Base-by-base conservation (phyloP, 2,113 vertebrate species). In the Colistium nudipinnis region DNA sequence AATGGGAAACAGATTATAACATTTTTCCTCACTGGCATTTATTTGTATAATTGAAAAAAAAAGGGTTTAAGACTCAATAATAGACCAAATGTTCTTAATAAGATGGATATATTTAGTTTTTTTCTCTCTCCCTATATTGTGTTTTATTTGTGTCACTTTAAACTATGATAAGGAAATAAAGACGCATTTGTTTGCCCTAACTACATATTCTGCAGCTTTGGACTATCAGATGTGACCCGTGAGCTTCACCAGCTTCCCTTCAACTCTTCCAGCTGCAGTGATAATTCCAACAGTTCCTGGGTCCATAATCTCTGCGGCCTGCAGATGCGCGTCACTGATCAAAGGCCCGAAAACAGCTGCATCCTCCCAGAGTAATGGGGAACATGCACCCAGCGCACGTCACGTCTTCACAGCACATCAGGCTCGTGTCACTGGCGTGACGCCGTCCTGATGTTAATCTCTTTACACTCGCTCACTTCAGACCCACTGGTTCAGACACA, bases 271-370 rank as follows among this genome's bases (percentile, higher is more conserved):
- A 75, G 82, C 67, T 73, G 72, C 70, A 24, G 63, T 60, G 72
- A 78, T 78, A 24, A 76, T 80, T 75, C 13, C 57, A 25, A 53
- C 57, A 68, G 55, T 73, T 82, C 73, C 69, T 66, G 63, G 36
- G 48, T 59, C 70, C 45, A 12, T 65, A 69, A 80, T 73, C 48
- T 79, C 54, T 62, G 11, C 4, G 19, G 72, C 68, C 84, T 81
- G 82, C 76, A 82, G 85, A 85, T 70, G 48, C 73, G 70, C 57
- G 52, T 72, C 65, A 39, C 49, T 64, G 81, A 89, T 91, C 85
- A 89, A 88, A 89, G 82, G 13, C 52, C 17, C 1, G 4, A 68
- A 60, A 45, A 55, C 66, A 76, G 61, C 71, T 69, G 72, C 70
- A 63, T 71, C 74, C 70, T 62, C 43, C 49, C 54, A 38, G 55